Conservation (phyloP, 1,140 invertebrate species). For the Andrena cerasifolii region DNA sequence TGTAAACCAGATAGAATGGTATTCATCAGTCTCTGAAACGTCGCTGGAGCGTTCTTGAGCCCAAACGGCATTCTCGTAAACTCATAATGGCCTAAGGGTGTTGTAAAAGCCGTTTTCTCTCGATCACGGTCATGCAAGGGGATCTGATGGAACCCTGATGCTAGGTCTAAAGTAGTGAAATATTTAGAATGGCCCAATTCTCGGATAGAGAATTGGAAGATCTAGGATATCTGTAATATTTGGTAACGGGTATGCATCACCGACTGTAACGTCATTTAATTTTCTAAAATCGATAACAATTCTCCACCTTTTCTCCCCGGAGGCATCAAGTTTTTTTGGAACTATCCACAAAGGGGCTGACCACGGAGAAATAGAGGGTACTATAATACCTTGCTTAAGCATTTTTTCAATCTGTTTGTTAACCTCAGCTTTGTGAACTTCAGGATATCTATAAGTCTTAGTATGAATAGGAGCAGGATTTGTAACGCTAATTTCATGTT, state of each 20-base stretch:
- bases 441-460: too few relatives aligned
- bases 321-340: conserved; percentile 1
- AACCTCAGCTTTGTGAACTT: too few relatives aligned
- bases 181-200: conserved; percentile 27
- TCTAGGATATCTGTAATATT: conserved; percentile 29
- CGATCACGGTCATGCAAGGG: neutral
- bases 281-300: conserved; percentile 2
- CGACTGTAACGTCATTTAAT: conserved; percentile 18
- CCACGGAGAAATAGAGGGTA: conserved; percentile 5
- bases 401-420: conserved; percentile 18
- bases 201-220: too few relatives aligned
- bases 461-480: too few relatives aligned
- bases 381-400: conserved; percentile 7
- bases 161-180: conserved; percentile 25
- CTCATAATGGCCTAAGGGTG: conserved; percentile 2
- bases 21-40: too few relatives aligned
- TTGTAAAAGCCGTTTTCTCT: conserved; percentile 20
- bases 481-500: neutral
- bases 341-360: conserved; percentile 21
- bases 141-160: conserved; percentile 21
- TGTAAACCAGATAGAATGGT: conserved; percentile 8
- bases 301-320: neutral
- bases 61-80: conserved; percentile 23
- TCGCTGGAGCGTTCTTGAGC: too few relatives aligned
- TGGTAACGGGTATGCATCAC: conserved; percentile 4